These are phyloP conservation scores for Oryzias javanicus DNA, from an alignment of 2,113 vertebrate species.

Conservation along the genomic window DNA sequence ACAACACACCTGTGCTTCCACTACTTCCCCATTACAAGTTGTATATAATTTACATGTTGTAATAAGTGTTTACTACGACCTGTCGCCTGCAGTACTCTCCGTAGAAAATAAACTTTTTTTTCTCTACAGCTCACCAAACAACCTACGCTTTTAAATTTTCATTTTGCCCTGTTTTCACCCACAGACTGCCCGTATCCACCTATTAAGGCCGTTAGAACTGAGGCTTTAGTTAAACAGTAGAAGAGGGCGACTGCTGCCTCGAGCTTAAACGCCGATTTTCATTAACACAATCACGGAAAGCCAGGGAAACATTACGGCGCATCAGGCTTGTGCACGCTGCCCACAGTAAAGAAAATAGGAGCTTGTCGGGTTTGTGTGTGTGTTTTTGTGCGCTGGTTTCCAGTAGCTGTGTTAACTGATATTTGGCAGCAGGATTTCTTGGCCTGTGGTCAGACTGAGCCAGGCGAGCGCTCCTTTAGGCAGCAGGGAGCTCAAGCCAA, in stretches of 20 bases:
- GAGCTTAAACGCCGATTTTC: conserved; percentile 42
- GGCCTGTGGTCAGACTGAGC: conserved; percentile 69
- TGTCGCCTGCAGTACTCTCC: too few species aligned
- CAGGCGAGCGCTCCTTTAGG: conserved; percentile 60
- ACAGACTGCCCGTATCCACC: too few species aligned
- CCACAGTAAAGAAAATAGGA: conserved; percentile 29
- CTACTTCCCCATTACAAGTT: too few species aligned
- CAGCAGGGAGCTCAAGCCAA: conserved; percentile 63
- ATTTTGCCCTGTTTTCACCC: too few species aligned
- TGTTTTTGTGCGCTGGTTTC: conserved; percentile 33
- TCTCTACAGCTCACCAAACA: too few species aligned
- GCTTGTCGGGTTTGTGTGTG: conserved; percentile 41
- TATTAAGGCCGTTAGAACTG: too few species aligned
- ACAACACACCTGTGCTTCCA: too few species aligned
- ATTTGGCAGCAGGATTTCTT: conserved; percentile 72
- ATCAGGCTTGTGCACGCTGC: conserved; percentile 17
- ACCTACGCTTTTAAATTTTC: too few species aligned
- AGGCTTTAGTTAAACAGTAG: conserved; percentile 33
- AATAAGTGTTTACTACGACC: too few species aligned
- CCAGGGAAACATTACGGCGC: conserved; percentile 36
- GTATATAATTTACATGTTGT: too few species aligned
- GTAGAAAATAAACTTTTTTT: too few species aligned
- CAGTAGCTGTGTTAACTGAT: conserved; percentile 67
- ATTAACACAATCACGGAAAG: conserved; percentile 40
- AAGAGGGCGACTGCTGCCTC: conserved; percentile 30